Evolutionary conservation across 2,797 vertebrate species (phyloP).

Genomic region (Parambassis ranga): DNA sequence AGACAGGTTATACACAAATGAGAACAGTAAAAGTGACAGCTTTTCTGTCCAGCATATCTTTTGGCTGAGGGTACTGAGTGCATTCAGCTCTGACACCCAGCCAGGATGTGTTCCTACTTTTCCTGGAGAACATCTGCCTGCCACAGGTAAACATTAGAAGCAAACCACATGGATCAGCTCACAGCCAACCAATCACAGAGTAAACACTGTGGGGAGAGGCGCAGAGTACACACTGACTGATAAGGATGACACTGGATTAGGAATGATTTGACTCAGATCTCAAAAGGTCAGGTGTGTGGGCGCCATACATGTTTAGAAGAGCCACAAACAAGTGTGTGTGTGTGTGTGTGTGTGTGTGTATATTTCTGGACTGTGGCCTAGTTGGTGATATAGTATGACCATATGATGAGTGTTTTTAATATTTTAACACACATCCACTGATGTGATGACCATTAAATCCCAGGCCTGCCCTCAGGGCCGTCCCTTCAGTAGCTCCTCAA

Average conservation of each 20-base stretch:
- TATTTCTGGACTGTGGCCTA: too few species aligned
- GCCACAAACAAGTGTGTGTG: neutral
- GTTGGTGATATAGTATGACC: too few species aligned
- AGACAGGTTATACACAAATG: too few species aligned
- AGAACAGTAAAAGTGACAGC: too few species aligned
- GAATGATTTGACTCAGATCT: slow-evolving; percentile 38
- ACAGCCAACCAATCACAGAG: slow-evolving; percentile 47
- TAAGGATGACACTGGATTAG: slow-evolving; percentile 51
- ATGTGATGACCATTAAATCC: slow-evolving; percentile 2
- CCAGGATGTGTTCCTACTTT: slow-evolving; percentile 18
- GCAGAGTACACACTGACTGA: slow-evolving; percentile 47
- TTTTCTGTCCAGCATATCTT: too few species aligned
- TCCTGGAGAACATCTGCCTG: slow-evolving; percentile 43
- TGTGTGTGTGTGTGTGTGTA: too few species aligned
- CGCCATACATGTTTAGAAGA: neutral
- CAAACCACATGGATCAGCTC: slow-evolving; percentile 25
- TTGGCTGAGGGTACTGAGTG: too few species aligned
- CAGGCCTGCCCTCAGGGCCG: neutral
- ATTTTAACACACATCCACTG: neutral
- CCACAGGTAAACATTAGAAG: slow-evolving; percentile 51
- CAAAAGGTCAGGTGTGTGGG: slow-evolving; percentile 32
- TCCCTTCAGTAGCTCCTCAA: slow-evolving; percentile 52
- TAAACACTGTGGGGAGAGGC: slow-evolving; percentile 6
- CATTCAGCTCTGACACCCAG: neutral
- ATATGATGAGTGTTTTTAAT: too few species aligned